Conservation (phyloP, 1,140 invertebrate species). For the Scaptodrosophila lebanonensis region DNA sequence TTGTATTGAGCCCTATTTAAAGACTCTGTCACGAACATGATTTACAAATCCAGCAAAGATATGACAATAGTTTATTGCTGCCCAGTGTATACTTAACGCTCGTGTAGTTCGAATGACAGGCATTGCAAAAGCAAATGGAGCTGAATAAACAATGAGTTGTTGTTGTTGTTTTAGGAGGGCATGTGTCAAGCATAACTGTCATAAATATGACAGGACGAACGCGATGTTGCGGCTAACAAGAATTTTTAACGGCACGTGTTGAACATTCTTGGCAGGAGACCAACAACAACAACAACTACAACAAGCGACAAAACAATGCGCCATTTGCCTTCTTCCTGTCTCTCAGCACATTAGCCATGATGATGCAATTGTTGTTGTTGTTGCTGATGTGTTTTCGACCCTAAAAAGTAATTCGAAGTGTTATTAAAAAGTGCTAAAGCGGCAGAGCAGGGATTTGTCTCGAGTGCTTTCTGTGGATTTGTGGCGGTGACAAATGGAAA, state of each 20-base stretch:
- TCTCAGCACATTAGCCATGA: too few species aligned
- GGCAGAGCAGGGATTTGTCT: not conserved
- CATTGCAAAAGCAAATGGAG: not conserved
- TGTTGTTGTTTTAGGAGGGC: constrained; percentile 1
- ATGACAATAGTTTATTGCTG: too few species aligned
- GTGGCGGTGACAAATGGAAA: not conserved
- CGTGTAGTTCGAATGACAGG: too few species aligned
- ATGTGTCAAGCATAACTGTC: constrained; percentile 47
- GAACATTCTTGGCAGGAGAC: constrained; percentile 51
- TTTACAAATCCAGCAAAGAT: too few species aligned
- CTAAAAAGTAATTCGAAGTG: constrained; percentile 7
- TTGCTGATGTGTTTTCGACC: constrained; percentile 26
- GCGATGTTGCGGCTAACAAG: constrained; percentile 23
- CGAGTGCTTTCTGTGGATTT: constrained; percentile 17
- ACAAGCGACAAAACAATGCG: not conserved
- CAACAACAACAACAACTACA: constrained; percentile 3
- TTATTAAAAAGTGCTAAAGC: constrained; percentile 26
- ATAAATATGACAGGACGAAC: constrained; percentile 59
- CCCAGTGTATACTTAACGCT: too few species aligned
- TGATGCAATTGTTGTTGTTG: constrained; percentile 2
- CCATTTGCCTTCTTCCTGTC: too few species aligned
- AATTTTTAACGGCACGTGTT: constrained; percentile 49
- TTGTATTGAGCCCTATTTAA: too few species aligned
- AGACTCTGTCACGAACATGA: too few species aligned
- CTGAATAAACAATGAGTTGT: not conserved